phyloP scores from a whole-genome alignment of 2,113 vertebrate genomes.

The Cyanoramphus novaezelandiae region DNA sequence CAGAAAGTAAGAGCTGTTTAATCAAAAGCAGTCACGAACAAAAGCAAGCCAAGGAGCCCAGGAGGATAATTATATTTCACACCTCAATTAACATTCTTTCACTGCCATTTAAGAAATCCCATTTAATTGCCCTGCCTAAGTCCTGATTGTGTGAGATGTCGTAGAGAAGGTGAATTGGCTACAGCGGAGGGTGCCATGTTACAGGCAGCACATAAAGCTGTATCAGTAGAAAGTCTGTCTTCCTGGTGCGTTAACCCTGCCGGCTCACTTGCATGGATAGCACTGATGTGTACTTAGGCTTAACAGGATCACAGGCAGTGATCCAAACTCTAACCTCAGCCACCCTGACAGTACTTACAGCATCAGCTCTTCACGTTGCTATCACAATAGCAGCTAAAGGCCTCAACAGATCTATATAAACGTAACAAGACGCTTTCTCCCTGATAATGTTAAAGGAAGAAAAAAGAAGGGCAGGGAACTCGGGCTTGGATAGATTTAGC shows the following conservation, averaged over 20 bases:
- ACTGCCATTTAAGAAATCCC: constrained; percentile 56
- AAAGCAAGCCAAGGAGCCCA: constrained; percentile 58
- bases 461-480: background rate
- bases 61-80: constrained; percentile 65
- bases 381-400: background rate
- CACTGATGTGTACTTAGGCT: background rate
- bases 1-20: constrained; percentile 48
- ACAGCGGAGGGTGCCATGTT: background rate
- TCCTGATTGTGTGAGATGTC: background rate
- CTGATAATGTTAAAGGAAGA: background rate
- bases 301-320: background rate
- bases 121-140: constrained; percentile 50
- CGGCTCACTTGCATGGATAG: background rate
- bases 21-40: constrained; percentile 63
- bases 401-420: background rate
- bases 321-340: background rate
- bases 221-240: background rate
- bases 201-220: background rate
- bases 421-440: background rate
- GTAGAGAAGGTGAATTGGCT: constrained; percentile 32
- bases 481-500: background rate
- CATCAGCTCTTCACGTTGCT: background rate
- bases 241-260: background rate
- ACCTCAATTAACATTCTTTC: constrained; percentile 68
- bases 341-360: background rate